These are phyloP conservation scores for Cervus canadensis DNA, from an alignment of 2,113 vertebrate genomes.

Conservation along the genomic window DNA sequence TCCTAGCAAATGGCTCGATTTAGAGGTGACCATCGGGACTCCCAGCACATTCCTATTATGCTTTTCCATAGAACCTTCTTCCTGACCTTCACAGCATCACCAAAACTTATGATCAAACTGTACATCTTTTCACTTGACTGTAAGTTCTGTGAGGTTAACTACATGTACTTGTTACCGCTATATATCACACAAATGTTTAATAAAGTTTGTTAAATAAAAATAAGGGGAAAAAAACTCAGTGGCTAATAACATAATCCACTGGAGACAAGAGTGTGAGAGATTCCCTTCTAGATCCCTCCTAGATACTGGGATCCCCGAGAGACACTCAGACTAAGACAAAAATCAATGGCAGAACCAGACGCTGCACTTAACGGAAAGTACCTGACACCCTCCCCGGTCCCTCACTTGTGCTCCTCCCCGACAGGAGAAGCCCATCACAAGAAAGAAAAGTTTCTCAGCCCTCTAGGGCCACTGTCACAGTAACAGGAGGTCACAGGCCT, in stretches of 20 bases:
- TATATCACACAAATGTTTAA: background rate
- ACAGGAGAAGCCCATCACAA: background rate
- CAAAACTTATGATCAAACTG: background rate
- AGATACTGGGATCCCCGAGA: background rate
- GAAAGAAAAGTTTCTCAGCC: background rate
- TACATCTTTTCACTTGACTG: background rate
- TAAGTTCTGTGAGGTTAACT: background rate
- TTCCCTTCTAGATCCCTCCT: background rate
- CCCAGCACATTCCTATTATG: background rate
- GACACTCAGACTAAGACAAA: background rate
- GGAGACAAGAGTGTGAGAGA: background rate
- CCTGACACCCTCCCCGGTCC: rapidly evolving
- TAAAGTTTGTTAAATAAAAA: background rate
- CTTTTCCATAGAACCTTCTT: background rate
- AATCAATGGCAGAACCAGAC: background rate
- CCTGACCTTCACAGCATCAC: background rate
- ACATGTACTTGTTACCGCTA: background rate
- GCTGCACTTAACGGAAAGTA: background rate
- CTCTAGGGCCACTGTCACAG: background rate
- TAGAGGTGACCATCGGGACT: background rate
- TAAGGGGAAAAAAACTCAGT: background rate
- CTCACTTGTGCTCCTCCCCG: background rate
- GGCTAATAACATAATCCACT: background rate
- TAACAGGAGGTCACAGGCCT: background rate
- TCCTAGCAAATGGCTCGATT: background rate